These are phyloP conservation scores for Sebastes ruberrimus DNA, from an alignment of 2,797 vertebrate species.

Conservation along the genomic window DNA sequence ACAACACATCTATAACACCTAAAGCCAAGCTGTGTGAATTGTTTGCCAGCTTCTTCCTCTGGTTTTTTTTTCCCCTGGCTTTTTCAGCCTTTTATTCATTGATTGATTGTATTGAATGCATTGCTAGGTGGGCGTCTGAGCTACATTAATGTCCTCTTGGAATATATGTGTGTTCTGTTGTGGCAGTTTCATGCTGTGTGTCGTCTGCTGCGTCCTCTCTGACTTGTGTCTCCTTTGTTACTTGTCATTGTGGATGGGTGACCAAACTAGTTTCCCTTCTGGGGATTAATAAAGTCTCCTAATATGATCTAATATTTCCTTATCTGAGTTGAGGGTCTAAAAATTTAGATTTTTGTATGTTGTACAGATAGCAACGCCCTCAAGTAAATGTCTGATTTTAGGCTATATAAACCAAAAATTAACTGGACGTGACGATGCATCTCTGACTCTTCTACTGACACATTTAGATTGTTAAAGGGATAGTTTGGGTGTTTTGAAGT, in stretches of 20 bases:
- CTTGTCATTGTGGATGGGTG: neutral
- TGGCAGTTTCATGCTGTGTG: neutral
- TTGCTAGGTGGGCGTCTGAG: neutral
- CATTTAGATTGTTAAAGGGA: neutral
- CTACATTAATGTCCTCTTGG: neutral
- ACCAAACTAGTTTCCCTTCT: neutral
- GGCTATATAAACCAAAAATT: neutral
- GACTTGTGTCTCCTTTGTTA: neutral
- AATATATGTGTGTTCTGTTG: neutral
- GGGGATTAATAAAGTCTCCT: neutral
- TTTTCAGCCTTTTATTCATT: constrained; percentile 8
- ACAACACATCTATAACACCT: constrained; percentile 39
- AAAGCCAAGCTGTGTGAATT: constrained; percentile 35
- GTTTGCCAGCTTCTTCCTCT: constrained; percentile 7
- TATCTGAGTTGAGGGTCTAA: neutral
- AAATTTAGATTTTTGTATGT: neutral
- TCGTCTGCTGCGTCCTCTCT: neutral
- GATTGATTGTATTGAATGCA: neutral
- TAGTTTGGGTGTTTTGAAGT: too few species aligned
- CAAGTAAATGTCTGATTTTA: too few species aligned
- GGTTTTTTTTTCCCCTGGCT: neutral
- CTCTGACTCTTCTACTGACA: neutral
- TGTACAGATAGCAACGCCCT: neutral
- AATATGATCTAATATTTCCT: neutral
- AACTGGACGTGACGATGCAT: neutral